phyloP scores from a whole-genome alignment of 2,888 invertebrate species.

The Neoscelio sp. region DNA sequence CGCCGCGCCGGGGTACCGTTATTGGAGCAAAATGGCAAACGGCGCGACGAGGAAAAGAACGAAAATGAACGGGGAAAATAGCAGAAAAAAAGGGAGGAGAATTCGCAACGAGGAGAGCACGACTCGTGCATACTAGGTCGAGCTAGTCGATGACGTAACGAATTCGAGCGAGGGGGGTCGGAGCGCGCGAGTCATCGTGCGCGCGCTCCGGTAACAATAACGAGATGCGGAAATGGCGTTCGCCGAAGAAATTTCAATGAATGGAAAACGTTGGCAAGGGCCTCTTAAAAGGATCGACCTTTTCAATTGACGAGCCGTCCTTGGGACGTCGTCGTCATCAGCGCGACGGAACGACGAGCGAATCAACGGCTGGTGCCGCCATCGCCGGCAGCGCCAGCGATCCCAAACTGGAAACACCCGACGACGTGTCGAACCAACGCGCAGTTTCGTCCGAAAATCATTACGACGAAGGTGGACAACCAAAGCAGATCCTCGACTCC shows the following conservation, averaged over 20 bases:
- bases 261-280: constrained; percentile 79
- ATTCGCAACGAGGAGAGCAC: constrained; percentile 50
- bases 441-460: too few species aligned
- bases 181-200: constrained; percentile 58
- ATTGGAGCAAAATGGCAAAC: too few species aligned
- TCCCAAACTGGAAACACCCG: constrained; percentile 16
- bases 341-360: constrained; percentile 34
- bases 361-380: constrained; percentile 61
- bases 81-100: too few species aligned
- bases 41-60: too few species aligned
- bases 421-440: too few species aligned
- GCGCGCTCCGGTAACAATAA: constrained; percentile 64
- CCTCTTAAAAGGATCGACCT: constrained; percentile 81
- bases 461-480: too few species aligned
- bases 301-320: constrained; percentile 81
- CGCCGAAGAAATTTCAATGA: constrained; percentile 79
- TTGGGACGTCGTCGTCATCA: constrained; percentile 70
- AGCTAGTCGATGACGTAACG: constrained; percentile 65
- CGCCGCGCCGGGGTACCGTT: too few species aligned
- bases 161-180: constrained; percentile 51
- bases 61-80: too few species aligned
- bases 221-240: constrained; percentile 71
- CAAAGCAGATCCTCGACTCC: too few species aligned
- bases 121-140: constrained; percentile 60
- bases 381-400: constrained; percentile 53